Conservation (phyloP, 2,888 invertebrate species). For the Hermodice carunculata region DNA sequence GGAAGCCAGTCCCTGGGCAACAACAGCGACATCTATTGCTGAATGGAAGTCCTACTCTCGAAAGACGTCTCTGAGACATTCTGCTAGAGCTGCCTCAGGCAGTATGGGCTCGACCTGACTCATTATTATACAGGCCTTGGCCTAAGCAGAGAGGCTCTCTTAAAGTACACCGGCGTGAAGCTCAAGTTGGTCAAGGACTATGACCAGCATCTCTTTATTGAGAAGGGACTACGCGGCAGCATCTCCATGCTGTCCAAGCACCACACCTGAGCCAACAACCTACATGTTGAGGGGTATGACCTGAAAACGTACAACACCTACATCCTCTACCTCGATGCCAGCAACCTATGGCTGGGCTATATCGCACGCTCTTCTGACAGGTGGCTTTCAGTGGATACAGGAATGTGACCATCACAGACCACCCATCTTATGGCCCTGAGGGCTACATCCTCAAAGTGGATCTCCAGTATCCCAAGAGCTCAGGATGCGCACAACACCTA, state of each 20-base stretch:
- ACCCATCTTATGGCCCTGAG: too few relatives aligned
- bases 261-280: constrained; percentile 51
- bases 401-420: too few relatives aligned
- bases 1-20: constrained; percentile 36
- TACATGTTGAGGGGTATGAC: constrained; percentile 34
- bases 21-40: constrained; percentile 45
- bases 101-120: constrained; percentile 47
- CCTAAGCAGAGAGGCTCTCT: constrained; percentile 50
- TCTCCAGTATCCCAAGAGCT: too few relatives aligned
- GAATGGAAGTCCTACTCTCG: constrained; percentile 50
- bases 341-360: constrained; percentile 54
- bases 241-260: constrained; percentile 29
- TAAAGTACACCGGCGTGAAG: constrained; percentile 46
- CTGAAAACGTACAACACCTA: constrained; percentile 23
- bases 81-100: constrained; percentile 40
- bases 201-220: constrained; percentile 43
- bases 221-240: constrained; percentile 21
- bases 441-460: too few relatives aligned
- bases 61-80: constrained; percentile 60
- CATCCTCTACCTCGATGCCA: constrained; percentile 43
- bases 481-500: too few relatives aligned
- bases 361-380: constrained; percentile 44
- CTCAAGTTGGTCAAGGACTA: constrained; percentile 46
- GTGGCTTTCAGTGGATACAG: constrained; percentile 47
- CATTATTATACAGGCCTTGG: constrained; percentile 50